These are phyloP conservation scores for Harpalus rufipes DNA, from an alignment of 2,888 invertebrate genomes.

Conservation along the genomic window DNA sequence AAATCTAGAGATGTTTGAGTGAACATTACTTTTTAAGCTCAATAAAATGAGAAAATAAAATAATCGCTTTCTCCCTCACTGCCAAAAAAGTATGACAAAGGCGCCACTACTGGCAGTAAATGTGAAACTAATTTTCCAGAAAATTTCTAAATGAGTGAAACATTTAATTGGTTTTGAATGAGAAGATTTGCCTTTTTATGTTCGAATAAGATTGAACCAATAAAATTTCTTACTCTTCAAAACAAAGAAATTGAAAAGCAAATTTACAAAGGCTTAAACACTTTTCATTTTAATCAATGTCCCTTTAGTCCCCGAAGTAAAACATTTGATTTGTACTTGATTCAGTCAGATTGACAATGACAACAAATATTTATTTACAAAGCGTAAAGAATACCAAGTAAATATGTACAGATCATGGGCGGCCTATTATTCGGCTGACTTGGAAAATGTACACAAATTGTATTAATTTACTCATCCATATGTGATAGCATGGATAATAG, in stretches of 20 bases:
- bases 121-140: no score
- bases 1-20: no score
- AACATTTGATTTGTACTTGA: background rate
- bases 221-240: conserved; percentile 1
- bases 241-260: conserved; percentile 22
- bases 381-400: background rate
- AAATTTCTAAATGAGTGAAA: no score
- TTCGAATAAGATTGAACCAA: no score
- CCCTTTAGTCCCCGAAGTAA: background rate
- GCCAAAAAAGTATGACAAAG: no score
- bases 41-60: no score
- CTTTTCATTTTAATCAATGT: background rate
- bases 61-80: no score
- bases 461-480: background rate
- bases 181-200: no score
- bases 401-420: background rate
- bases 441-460: conserved; percentile 15
- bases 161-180: no score
- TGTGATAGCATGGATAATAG: background rate
- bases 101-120: no score
- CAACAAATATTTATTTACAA: background rate
- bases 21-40: no score
- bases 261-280: background rate
- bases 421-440: background rate
- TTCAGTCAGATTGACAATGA: conserved; percentile 8